Evolutionary conservation across 2,888 invertebrate genomes (phyloP).

Genomic region (Pseudococcus longispinus): DNA sequence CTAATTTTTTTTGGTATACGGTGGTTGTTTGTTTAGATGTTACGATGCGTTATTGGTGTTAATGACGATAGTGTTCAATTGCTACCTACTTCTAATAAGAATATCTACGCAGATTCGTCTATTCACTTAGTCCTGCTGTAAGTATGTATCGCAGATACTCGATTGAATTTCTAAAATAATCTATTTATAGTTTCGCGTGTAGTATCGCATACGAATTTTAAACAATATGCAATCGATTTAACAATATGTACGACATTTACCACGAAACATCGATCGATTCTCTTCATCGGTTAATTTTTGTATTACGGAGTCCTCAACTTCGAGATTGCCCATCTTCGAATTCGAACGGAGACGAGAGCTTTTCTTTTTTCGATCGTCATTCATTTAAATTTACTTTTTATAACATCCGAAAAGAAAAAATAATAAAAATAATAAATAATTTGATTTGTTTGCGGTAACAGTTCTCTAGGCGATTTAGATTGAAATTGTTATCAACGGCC

Average conservation of each 20-base stretch:
- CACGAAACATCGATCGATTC: constrained; percentile 15
- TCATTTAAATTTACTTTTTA: not conserved
- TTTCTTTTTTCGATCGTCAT: not conserved
- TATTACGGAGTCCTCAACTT: constrained; percentile 40
- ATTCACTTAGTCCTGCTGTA: too few relatives aligned
- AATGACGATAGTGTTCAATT: too few relatives aligned
- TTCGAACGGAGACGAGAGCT: not conserved
- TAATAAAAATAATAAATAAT: not conserved
- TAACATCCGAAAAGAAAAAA: not conserved
- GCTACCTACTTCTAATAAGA: too few relatives aligned
- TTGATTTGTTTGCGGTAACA: too few relatives aligned
- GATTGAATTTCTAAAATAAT: too few relatives aligned
- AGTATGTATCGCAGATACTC: too few relatives aligned
- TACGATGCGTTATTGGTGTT: too few relatives aligned
- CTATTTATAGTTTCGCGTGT: too few relatives aligned
- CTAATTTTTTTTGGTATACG: too few relatives aligned
- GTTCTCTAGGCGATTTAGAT: not conserved
- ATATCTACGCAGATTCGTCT: too few relatives aligned
- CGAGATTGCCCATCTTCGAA: not conserved
- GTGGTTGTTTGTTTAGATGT: too few relatives aligned
- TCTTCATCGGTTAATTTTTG: constrained; percentile 28
- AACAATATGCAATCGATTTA: not conserved
- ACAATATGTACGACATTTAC: not conserved
- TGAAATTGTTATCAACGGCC: not conserved
- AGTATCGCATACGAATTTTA: not conserved